phyloP scores from a whole-genome alignment of 2,888 invertebrate species.

The Lottia gigantea region DNA sequence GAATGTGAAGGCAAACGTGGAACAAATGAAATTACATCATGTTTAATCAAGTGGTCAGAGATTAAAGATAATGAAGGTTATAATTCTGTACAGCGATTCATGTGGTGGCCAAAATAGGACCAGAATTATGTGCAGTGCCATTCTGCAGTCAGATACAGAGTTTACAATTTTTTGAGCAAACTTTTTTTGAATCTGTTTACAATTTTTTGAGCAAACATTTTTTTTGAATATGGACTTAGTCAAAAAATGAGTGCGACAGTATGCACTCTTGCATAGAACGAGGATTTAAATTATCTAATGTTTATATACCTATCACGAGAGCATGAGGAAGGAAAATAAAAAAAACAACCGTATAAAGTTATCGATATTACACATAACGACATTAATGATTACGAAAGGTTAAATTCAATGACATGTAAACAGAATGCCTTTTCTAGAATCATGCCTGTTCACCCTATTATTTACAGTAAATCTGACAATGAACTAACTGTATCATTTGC shows the following conservation, averaged over 20 bases:
- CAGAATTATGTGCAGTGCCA: not conserved
- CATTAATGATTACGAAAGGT: no score
- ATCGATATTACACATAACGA: not conserved
- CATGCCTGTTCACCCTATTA: not conserved
- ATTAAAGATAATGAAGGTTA: not conserved
- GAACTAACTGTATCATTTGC: not conserved
- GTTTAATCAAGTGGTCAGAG: not conserved
- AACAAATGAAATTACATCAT: not conserved
- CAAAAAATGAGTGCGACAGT: not conserved
- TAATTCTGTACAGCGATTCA: not conserved
- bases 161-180: not conserved
- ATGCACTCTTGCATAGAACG: slow-evolving; percentile 5
- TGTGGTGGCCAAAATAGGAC: not conserved
- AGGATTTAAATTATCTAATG: not conserved
- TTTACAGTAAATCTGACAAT: not conserved
- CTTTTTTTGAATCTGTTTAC: not conserved
- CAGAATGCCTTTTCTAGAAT: not conserved
- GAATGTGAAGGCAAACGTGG: not conserved
- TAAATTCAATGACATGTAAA: no score
- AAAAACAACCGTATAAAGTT: not conserved
- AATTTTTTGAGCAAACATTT: no score
- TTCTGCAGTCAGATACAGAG: not conserved
- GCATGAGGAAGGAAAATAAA: not conserved
- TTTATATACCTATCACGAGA: not conserved
- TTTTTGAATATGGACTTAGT: no score